A percentile compares a stretch with the other conserved stretches of the same genome.
These are phyloP conservation scores for Scaeva pyrastri DNA, from an alignment of 2,888 invertebrate genomes.

Conservation along the genomic window DNA sequence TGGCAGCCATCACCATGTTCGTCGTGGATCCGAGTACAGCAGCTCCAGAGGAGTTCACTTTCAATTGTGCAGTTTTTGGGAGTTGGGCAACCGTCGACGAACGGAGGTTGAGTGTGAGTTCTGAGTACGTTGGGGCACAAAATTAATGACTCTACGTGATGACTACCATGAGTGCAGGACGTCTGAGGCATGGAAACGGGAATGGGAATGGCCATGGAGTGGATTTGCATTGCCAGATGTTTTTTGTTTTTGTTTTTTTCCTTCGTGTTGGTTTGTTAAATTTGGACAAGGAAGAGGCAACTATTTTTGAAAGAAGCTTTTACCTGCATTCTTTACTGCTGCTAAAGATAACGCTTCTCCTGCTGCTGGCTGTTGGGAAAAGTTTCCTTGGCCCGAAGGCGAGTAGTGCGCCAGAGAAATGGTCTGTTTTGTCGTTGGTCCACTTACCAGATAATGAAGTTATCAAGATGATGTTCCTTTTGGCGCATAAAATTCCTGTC, in stretches of 20 bases:
- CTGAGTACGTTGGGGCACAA: constrained; percentile 55
- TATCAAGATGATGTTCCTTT: constrained; percentile 68
- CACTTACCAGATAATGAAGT: constrained; percentile 60
- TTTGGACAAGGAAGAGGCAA: not conserved
- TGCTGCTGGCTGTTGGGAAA: constrained; percentile 14
- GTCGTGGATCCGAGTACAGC: not conserved
- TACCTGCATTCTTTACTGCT: constrained; percentile 63
- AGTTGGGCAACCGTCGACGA: too few relatives aligned
- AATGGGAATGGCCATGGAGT: not conserved
- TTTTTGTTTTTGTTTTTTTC: constrained; percentile 19
- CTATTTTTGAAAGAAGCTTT: constrained; percentile 45
- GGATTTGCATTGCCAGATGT: constrained; percentile 74
- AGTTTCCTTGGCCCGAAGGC: constrained; percentile 4
- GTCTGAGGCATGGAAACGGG: constrained; percentile 8
- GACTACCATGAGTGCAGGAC: constrained; percentile 40
- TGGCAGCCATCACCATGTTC: constrained; percentile 45
- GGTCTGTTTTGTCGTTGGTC: constrained; percentile 37
- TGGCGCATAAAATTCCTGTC: constrained; percentile 72
- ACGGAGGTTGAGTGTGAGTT: constrained; percentile 13
- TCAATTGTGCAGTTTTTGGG: constrained; percentile 44
- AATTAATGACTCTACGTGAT: constrained; percentile 75
- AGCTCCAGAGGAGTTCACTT: constrained; percentile 41
- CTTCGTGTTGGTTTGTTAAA: too few relatives aligned
- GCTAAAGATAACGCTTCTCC: constrained; percentile 54
- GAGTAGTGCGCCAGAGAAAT: not conserved